These are phyloP conservation scores for Enteromius trimaculatus DNA, from an alignment of 2,797 vertebrate species.

Conservation along the genomic window DNA sequence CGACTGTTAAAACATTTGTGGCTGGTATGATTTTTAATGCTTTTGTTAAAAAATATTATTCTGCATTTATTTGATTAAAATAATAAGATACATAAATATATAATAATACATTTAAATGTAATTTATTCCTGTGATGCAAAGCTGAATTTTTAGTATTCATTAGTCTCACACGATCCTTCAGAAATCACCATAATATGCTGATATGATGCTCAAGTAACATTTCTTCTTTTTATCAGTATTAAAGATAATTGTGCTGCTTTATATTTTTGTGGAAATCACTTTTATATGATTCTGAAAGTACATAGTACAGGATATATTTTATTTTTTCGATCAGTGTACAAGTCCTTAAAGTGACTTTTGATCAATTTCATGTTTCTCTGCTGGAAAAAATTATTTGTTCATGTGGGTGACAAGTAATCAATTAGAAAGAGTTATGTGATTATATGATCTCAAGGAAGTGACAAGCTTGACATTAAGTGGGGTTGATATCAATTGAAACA, in stretches of 20 bases:
- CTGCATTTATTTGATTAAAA: neutral
- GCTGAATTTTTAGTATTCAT: neutral
- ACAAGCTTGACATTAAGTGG: conserved; percentile 31
- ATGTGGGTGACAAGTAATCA: neutral
- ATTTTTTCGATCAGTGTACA: neutral
- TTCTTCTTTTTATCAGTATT: neutral
- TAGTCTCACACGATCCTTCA: neutral
- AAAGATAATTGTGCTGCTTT: conserved; percentile 1
- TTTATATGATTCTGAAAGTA: neutral
- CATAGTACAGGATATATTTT: neutral
- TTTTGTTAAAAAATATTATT: neutral
- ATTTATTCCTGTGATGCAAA: neutral
- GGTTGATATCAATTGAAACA: conserved; percentile 16
- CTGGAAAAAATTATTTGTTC: neutral
- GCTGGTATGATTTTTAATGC: neutral
- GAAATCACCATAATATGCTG: neutral
- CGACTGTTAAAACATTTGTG: neutral
- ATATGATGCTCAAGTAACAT: neutral
- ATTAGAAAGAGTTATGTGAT: conserved; percentile 14
- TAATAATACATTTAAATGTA: neutral
- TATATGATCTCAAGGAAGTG: conserved; percentile 40
- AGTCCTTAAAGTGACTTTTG: neutral
- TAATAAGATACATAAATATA: neutral
- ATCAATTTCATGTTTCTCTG: neutral
- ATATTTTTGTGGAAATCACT: neutral